Evolutionary conservation across 2,113 vertebrate species (phyloP).

Genomic region (Phoenicopterus ruber): DNA sequence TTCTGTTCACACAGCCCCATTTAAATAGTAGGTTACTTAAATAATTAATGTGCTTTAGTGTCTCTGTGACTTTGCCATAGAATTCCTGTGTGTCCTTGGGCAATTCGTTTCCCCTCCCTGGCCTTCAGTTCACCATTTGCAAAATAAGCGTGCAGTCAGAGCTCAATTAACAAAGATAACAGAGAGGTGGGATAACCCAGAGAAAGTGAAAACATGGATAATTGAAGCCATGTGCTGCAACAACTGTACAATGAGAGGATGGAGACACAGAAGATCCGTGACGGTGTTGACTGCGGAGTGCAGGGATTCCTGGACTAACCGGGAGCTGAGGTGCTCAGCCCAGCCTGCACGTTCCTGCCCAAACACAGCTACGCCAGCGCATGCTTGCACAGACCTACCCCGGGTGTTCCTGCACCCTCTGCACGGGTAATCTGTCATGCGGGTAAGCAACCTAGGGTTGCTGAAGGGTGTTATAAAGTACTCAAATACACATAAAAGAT

Average conservation of each 20-base stretch:
- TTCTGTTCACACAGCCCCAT: not conserved
- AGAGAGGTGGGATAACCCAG: not conserved
- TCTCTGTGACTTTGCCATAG: not conserved
- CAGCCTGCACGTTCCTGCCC: not conserved
- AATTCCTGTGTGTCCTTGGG: not conserved
- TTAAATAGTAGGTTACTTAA: constrained; percentile 6
- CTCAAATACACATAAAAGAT: not conserved
- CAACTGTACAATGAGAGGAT: not conserved
- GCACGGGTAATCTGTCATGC: not conserved
- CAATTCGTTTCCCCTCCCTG: not conserved
- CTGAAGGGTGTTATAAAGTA: not conserved
- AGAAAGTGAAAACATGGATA: not conserved
- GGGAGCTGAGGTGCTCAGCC: not conserved
- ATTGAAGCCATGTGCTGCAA: not conserved
- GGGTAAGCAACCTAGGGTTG: not conserved
- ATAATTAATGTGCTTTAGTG: constrained; percentile 8
- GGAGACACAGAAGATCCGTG: not conserved
- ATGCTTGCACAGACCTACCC: not conserved
- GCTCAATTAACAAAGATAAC: not conserved
- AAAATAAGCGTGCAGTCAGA: not conserved
- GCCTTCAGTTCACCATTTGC: not conserved
- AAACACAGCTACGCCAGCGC: not conserved
- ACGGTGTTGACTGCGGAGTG: not conserved
- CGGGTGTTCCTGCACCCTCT: not conserved
- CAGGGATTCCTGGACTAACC: not conserved